Percentiles rank a stretch among this genome's conserved stretches.
Evolutionary conservation across 2,888 invertebrate species (phyloP).

Genomic region (Macrosiphum euphorbiae): DNA sequence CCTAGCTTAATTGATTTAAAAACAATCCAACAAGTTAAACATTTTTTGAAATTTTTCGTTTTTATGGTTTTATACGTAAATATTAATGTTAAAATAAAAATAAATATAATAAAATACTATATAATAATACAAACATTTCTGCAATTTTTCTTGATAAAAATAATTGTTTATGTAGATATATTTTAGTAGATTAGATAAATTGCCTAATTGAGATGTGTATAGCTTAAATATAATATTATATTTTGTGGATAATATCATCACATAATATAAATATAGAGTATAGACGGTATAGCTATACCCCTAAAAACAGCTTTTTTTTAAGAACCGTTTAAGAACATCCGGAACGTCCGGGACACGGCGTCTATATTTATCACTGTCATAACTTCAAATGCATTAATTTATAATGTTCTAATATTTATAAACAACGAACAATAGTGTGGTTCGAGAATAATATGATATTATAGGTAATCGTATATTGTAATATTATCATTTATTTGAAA

Average conservation of each 20-base stretch:
- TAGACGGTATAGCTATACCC: not conserved
- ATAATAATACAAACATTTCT: too few relatives aligned
- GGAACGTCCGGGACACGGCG: not conserved
- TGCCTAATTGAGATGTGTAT: too few relatives aligned
- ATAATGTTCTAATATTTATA: not conserved
- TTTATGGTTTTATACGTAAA: not conserved
- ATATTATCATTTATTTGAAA: not conserved
- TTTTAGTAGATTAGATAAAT: too few relatives aligned
- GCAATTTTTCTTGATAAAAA: too few relatives aligned
- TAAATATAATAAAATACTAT: too few relatives aligned
- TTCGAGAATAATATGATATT: not conserved
- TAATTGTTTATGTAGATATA: too few relatives aligned
- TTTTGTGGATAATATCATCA: not conserved
- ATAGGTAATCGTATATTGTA: not conserved
- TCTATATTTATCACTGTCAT: not conserved
- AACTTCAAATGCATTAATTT: not conserved
- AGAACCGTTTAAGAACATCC: too few relatives aligned
- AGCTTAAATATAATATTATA: not conserved
- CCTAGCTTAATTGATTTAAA: too few relatives aligned
- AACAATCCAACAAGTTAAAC: too few relatives aligned
- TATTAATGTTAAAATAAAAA: too few relatives aligned
- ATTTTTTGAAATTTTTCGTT: too few relatives aligned
- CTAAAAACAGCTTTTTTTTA: not conserved
- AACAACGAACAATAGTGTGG: not conserved
- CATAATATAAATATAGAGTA: not conserved